Evolutionary conservation across 2,888 invertebrate species (phyloP).

Genomic region (Cylindroiulus punctatus): DNA sequence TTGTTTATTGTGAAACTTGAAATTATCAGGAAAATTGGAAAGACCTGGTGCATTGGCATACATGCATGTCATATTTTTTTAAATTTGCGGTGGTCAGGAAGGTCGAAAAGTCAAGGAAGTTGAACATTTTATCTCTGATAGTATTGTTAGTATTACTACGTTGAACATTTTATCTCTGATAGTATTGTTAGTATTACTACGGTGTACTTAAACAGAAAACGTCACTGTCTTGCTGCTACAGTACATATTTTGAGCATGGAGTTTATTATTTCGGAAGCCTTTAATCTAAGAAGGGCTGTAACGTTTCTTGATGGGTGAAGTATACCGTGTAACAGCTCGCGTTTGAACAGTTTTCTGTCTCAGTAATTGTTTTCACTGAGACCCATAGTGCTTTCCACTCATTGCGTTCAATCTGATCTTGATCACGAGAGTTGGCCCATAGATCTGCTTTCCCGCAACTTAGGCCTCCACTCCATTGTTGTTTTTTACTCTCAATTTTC

Average conservation of each 20-base stretch:
- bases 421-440: background rate
- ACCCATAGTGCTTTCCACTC: background rate
- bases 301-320: background rate
- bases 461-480: background rate
- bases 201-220: too few species aligned
- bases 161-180: too few species aligned
- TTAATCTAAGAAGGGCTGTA: background rate
- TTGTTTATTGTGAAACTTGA: too few species aligned
- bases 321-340: background rate
- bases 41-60: too few species aligned
- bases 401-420: conserved; percentile 1
- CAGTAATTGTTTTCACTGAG: conserved; percentile 2
- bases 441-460: background rate
- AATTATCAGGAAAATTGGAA: too few species aligned
- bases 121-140: too few species aligned
- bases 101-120: too few species aligned
- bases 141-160: too few species aligned
- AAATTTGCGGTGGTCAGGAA: too few species aligned
- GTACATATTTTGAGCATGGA: background rate
- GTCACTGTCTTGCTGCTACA: too few species aligned
- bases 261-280: background rate
- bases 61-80: too few species aligned
- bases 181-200: too few species aligned
- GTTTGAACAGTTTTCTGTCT: background rate
- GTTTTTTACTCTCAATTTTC: background rate